Conservation (phyloP, 1,140 invertebrate species). For the Diorhabda elongata region DNA sequence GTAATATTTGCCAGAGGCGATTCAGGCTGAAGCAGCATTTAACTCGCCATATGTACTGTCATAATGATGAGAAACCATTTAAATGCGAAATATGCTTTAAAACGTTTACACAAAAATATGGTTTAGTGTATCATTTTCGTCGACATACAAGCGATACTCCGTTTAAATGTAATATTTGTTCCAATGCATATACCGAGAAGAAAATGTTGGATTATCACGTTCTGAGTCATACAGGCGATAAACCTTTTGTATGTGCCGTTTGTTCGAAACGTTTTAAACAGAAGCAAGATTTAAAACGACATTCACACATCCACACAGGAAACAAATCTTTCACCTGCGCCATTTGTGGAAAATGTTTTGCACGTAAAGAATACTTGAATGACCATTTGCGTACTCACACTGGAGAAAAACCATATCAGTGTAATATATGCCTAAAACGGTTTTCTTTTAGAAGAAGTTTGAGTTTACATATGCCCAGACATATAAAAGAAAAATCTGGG, state of each 20-base stretch:
- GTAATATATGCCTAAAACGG: background rate
- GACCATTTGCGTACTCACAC: background rate
- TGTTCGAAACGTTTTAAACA: background rate
- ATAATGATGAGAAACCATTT: background rate
- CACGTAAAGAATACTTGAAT: background rate
- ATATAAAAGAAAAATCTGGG: background rate
- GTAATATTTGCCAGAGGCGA: background rate
- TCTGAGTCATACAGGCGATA: background rate
- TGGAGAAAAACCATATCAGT: slow-evolving; percentile 8
- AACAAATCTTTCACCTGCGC: slow-evolving; percentile 1
- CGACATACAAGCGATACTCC: background rate
- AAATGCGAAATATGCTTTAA: slow-evolving; percentile 9
- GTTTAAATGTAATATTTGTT: slow-evolving; percentile 4
- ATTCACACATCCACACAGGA: background rate
- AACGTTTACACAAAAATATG: background rate
- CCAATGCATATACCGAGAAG: background rate
- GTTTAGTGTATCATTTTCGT: background rate
- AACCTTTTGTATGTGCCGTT: background rate
- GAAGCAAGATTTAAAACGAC: background rate
- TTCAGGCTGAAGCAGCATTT: background rate
- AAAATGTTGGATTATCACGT: background rate
- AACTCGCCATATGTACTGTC: background rate
- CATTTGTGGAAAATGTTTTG: slow-evolving; percentile 5
- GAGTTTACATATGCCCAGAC: background rate
- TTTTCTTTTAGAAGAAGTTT: slow-evolving; percentile 5